phyloP scores from a whole-genome alignment of 2,797 vertebrate species.

The Sternotherus odoratus region DNA sequence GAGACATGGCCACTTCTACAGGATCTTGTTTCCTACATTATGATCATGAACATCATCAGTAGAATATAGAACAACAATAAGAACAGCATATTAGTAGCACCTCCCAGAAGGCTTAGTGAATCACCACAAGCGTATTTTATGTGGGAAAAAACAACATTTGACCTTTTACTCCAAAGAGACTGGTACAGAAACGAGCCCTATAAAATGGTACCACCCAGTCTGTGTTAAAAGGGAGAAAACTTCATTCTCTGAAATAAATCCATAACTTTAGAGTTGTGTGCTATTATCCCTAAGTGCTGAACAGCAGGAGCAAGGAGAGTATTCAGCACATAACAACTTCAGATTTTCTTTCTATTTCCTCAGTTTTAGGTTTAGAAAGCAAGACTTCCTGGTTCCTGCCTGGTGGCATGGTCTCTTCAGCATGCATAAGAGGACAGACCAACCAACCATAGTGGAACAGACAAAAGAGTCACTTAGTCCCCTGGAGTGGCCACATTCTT shows the following conservation, averaged over 20 bases:
- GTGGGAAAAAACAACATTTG: neutral
- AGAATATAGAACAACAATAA: accelerated
- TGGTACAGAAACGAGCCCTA: constrained; percentile 14
- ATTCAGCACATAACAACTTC: constrained; percentile 53
- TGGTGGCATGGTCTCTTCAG: neutral
- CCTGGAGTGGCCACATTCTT: neutral
- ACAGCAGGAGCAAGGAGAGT: constrained; percentile 28
- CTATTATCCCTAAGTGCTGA: neutral
- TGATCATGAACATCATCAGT: accelerated
- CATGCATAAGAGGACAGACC: neutral
- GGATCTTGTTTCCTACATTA: neutral
- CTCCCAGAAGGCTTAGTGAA: neutral
- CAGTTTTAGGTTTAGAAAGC: constrained; percentile 51
- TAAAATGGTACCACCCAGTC: neutral
- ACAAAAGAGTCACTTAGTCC: neutral
- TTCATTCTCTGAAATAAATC: constrained; percentile 27
- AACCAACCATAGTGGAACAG: neutral
- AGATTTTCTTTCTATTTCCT: constrained; percentile 22
- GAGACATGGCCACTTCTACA: neutral
- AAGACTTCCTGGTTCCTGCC: neutral
- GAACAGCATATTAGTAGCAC: accelerated
- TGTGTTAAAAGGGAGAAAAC: constrained; percentile 16
- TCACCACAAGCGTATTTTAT: accelerated
- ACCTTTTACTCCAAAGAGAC: neutral
- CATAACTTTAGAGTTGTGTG: neutral